These are phyloP conservation scores for Willisornis vidua DNA, from an alignment of 2,113 vertebrate genomes.

Conservation along the genomic window DNA sequence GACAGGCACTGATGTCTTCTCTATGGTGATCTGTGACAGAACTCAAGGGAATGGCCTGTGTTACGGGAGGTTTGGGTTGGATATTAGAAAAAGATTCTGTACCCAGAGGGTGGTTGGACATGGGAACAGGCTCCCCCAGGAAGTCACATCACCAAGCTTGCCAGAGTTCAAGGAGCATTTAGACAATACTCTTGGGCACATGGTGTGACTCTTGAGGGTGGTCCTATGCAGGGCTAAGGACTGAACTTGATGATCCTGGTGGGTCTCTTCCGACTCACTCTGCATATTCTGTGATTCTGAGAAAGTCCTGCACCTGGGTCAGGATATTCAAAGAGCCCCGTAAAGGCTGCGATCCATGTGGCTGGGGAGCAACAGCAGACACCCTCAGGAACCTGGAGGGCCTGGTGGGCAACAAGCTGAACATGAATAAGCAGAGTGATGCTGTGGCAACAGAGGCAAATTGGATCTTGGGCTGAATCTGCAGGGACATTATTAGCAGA, in stretches of 20 bases:
- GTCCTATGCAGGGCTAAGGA: background rate
- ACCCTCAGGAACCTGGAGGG: accelerated
- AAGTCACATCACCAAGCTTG: background rate
- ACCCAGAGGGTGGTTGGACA: background rate
- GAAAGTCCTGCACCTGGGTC: background rate
- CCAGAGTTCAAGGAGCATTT: background rate
- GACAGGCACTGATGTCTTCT: background rate
- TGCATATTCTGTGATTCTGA: background rate
- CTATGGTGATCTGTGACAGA: background rate
- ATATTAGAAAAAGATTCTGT: background rate
- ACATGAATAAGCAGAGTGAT: accelerated
- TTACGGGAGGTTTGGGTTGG: background rate
- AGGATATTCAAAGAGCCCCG: background rate
- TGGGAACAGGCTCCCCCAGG: background rate
- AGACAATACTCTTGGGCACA: background rate
- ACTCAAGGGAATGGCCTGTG: background rate
- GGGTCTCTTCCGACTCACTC: background rate
- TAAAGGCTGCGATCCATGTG: accelerated
- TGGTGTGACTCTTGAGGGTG: background rate
- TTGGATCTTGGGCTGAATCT: background rate
- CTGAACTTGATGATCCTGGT: background rate
- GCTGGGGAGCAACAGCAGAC: background rate
- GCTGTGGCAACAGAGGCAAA: background rate
- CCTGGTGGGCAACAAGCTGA: background rate
- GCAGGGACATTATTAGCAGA: background rate